A percentile compares a stretch with the other conserved stretches of the same genome.
Evolutionary conservation across 1,140 invertebrate species (phyloP).

Genomic region (Lycorma delicatula): DNA sequence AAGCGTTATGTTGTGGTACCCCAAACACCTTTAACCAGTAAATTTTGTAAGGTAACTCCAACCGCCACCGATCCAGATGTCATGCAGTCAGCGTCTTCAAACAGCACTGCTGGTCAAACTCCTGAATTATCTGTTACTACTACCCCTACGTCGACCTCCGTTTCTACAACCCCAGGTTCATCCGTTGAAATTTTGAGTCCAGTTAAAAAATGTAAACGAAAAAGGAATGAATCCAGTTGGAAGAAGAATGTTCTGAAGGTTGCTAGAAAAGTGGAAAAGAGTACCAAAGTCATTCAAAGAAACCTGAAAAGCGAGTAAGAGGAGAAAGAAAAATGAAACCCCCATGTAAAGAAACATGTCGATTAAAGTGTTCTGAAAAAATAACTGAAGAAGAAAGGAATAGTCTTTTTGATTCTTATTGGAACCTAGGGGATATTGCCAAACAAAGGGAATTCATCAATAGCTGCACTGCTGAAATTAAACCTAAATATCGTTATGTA

Average conservation of each 20-base stretch:
- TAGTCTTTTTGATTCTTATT: not conserved
- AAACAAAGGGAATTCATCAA: not conserved
- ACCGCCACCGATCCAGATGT: too few species aligned
- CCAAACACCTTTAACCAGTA: too few species aligned
- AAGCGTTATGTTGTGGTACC: too few species aligned
- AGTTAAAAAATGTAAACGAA: conserved; percentile 1
- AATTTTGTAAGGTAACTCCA: too few species aligned
- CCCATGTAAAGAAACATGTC: not conserved
- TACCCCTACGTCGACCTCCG: too few species aligned
- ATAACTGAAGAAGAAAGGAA: not conserved
- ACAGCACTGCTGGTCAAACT: too few species aligned
- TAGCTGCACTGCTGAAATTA: not conserved
- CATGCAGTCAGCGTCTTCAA: too few species aligned
- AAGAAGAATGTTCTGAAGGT: not conserved
- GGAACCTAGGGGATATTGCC: not conserved
- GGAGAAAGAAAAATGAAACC: not conserved
- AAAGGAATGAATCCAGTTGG: not conserved
- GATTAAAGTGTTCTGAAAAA: not conserved
- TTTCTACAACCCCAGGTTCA: too few species aligned
- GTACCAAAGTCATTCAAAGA: too few species aligned
- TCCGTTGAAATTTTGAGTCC: not conserved
- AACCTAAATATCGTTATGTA: conserved; percentile 1
- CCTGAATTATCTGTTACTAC: too few species aligned
- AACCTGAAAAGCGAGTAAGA: not conserved
- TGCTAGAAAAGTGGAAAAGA: not conserved